Percentiles rank a stretch among this genome's conserved stretches.
phyloP scores from a whole-genome alignment of 2,797 vertebrate species.

The Taeniopygia guttata region DNA sequence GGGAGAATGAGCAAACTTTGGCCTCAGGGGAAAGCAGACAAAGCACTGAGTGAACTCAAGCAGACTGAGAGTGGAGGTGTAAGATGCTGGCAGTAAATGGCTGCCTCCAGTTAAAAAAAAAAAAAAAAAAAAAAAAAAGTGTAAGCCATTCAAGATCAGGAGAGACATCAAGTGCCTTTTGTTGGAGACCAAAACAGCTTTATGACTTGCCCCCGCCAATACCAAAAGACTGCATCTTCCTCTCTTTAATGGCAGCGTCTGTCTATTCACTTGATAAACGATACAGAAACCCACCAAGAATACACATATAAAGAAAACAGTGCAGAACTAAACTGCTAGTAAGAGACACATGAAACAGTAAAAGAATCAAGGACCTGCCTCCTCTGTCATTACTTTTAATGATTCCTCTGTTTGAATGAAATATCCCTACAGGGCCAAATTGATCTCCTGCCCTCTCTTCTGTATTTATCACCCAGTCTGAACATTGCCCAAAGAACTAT shows the following conservation, averaged over 20 bases:
- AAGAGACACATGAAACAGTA: slow-evolving; percentile 22
- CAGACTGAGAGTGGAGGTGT: not conserved
- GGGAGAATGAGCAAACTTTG: not conserved
- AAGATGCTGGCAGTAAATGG: not conserved
- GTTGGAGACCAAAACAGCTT: not conserved
- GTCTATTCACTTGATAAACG: not conserved
- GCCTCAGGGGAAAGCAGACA: not conserved
- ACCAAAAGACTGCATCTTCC: not conserved
- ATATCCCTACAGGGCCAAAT: not conserved
- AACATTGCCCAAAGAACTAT: not conserved
- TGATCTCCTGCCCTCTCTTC: not conserved
- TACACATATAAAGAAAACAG: not conserved
- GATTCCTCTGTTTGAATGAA: not conserved
- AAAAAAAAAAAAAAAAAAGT: not conserved
- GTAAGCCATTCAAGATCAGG: not conserved
- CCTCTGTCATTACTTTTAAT: not conserved
- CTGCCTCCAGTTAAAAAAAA: not conserved
- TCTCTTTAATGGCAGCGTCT: not conserved
- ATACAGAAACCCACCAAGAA: not conserved
- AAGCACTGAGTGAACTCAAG: not conserved
- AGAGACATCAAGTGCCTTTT: not conserved
- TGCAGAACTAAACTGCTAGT: not conserved
- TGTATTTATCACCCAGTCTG: not conserved
- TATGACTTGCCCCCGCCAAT: not conserved
- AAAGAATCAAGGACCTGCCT: not conserved